phyloP scores from a whole-genome alignment of 2,888 invertebrate species.

The Drosophila setosimentum region DNA sequence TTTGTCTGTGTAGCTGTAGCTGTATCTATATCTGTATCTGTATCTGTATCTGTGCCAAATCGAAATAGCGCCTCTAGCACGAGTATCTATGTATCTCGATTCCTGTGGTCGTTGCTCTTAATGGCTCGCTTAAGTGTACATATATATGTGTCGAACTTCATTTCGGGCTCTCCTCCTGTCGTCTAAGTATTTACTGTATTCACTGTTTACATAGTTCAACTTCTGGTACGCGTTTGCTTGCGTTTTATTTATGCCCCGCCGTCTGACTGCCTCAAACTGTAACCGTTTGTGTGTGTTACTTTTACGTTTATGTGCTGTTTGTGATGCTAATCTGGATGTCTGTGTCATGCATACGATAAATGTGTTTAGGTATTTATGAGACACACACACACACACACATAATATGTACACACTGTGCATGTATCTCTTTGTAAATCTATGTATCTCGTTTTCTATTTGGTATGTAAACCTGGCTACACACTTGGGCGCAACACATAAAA shows the following conservation, averaged over 20 bases:
- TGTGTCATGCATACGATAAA: conserved; percentile 80
- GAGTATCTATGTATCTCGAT: conserved; percentile 21
- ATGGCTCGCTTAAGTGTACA: conserved; percentile 44
- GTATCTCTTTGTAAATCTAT: conserved; percentile 12
- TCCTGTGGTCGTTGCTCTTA: conserved; percentile 62
- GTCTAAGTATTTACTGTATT: conserved; percentile 47
- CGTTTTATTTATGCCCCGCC: conserved; percentile 35
- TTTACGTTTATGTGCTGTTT: conserved; percentile 80
- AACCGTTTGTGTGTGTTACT: conserved; percentile 54
- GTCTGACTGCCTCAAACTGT: conserved; percentile 24
- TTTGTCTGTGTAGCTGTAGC: not conserved
- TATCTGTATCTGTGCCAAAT: conserved; percentile 15
- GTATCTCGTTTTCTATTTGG: conserved; percentile 30
- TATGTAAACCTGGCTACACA: conserved; percentile 51
- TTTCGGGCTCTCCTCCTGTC: conserved; percentile 13
- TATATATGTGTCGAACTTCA: conserved; percentile 41
- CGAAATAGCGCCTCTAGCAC: conserved; percentile 3
- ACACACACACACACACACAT: not conserved
- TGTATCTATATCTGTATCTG: conserved; percentile 18
- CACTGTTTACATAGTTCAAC: conserved; percentile 71
- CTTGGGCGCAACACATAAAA: conserved; percentile 74
- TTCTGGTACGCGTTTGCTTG: conserved; percentile 26
- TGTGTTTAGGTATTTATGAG: conserved; percentile 56
- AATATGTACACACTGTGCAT: conserved; percentile 9
- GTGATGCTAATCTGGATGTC: conserved; percentile 78